A percentile compares a stretch with the other conserved stretches of the same genome.
phyloP scores from a whole-genome alignment of 2,888 invertebrate species.

The Electrophaes corylata region DNA sequence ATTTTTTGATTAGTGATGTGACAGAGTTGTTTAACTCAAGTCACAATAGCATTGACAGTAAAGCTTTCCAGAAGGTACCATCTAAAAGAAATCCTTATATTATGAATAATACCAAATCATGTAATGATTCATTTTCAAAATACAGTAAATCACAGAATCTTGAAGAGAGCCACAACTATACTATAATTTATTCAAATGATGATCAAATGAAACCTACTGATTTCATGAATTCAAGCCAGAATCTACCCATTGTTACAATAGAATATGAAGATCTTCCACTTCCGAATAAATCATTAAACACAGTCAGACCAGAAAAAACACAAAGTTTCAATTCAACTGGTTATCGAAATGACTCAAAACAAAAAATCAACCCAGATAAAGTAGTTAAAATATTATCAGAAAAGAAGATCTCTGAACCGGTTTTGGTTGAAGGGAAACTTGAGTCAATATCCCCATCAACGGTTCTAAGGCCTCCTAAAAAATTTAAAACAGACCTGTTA shows the following conservation, averaged over 20 bases:
- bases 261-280: constrained; percentile 14
- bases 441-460: constrained; percentile 58
- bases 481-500: constrained; percentile 13
- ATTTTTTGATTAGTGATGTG: constrained; percentile 68
- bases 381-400: constrained; percentile 67
- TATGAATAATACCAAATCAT: neutral
- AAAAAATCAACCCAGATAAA: constrained; percentile 19
- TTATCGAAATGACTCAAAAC: neutral
- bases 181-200: constrained; percentile 23
- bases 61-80: constrained; percentile 1
- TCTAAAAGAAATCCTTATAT: neutral
- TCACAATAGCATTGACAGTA: constrained; percentile 12
- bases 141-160: neutral
- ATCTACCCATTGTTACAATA: neutral
- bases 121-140: neutral
- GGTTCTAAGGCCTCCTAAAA: constrained; percentile 50
- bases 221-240: neutral
- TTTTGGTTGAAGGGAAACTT: constrained; percentile 52
- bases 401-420: constrained; percentile 57
- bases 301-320: neutral
- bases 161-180: constrained; percentile 17
- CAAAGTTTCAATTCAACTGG: neutral
- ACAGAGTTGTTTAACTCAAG: constrained; percentile 25
- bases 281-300: neutral
- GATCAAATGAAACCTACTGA: constrained; percentile 2